Base-by-base conservation (phyloP, 2,113 vertebrate species). In the Saccopteryx leptura region DNA sequence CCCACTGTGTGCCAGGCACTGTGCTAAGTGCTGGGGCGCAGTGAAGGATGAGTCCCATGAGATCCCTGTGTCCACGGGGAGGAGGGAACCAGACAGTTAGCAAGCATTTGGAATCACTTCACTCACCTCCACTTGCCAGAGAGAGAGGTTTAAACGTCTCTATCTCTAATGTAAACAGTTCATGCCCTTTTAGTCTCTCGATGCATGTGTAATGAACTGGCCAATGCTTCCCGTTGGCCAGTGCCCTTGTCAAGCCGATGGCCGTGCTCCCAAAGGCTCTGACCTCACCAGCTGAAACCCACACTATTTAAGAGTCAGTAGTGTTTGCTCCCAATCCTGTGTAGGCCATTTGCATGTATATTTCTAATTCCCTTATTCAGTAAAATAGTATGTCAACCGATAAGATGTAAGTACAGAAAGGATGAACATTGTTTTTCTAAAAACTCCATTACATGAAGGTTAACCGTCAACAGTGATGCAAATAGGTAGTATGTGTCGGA, bases 361-460 rank as follows among this genome's bases (percentile, higher is more conserved):
- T 48, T 85, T 93, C 19, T 54, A 31, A 75, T 88, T 26, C 31
- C 14, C 28, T 33, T 75, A 28, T 18, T 84, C 76, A 5, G 0
- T 65, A 65, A 84, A 81, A 81, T 54, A 39, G 15, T 23, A 18
- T 33, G 3, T 79, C 90, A 74, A 24, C 23, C 18, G 65, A 54
- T 63, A 33, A 66, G n/a, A 84, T 39, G 13, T 88, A 63, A 92
- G 14, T 65, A 52, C 58, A 72, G 12, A 88, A 90, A 91, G 63
- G 56, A 50, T 63, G 19, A 81, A 28, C 33, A 19, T 33, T 56
- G 9, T 10, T 88, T 87, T 83, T 21, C 39, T 39, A 52, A 71
- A 92, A 93, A 19, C 4, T 46, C 24, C 68, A 13, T 26, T 74
- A 58, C 1, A 17, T 17, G 52, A 94, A 69, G n/a, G 7, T 72